These are phyloP conservation scores for Crenichthys baileyi DNA, from an alignment of 2,797 vertebrate species.

Conservation along the genomic window DNA sequence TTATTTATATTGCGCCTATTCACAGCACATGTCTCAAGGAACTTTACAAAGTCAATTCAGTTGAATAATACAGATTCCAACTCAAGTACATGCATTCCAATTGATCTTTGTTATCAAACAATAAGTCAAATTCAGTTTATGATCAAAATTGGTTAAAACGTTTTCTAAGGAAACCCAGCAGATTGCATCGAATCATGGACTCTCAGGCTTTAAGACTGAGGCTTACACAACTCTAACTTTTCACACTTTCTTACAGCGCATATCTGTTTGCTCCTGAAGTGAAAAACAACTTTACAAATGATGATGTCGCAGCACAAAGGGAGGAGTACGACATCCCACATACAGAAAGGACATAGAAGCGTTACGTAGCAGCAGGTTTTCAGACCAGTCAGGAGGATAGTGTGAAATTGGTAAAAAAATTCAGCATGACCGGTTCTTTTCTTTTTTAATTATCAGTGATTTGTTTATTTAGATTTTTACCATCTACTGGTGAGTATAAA, in stretches of 20 bases:
- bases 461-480: neutral
- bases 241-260: neutral
- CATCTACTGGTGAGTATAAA: no score
- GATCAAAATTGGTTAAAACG: no score
- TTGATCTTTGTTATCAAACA: no score
- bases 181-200: no score
- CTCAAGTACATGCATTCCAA: no score
- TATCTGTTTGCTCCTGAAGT: neutral
- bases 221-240: neutral
- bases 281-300: slow-evolving; percentile 8
- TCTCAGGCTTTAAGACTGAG: neutral
- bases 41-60: no score
- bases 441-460: neutral
- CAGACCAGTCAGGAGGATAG: neutral
- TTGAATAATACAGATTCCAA: no score
- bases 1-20: no score
- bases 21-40: no score
- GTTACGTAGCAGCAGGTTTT: neutral
- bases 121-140: no score
- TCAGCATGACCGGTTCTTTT: neutral
- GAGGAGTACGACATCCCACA: neutral
- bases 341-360: neutral
- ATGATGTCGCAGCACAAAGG: neutral
- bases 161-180: no score
- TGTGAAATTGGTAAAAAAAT: slow-evolving; percentile 6